These are phyloP conservation scores for Clarias pachynema DNA, from an alignment of 2,797 vertebrate genomes.

Conservation along the genomic window DNA sequence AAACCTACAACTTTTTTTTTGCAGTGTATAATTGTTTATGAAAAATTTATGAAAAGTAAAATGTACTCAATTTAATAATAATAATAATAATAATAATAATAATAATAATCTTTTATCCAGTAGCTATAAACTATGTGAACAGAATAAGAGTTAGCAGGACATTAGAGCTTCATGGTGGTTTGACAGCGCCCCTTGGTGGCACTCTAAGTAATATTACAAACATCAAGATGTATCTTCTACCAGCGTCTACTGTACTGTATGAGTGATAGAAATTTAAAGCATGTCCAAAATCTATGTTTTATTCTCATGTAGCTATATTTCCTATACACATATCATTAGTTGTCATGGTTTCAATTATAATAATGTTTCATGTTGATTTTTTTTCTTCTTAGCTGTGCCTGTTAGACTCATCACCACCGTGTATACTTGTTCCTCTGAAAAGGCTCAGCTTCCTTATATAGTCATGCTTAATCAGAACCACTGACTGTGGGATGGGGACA, in stretches of 20 bases:
- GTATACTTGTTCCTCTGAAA: neutral
- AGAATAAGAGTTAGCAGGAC: neutral
- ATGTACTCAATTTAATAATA: no score
- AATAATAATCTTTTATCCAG: neutral
- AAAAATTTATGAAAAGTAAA: neutral
- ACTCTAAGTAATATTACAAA: neutral
- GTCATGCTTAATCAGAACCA: constrained; percentile 41
- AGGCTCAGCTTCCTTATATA: constrained; percentile 46
- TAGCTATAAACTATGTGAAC: neutral
- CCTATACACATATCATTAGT: neutral
- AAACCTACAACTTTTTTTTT: neutral
- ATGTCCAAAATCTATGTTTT: no score
- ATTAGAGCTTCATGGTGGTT: neutral
- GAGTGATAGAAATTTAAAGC: no score
- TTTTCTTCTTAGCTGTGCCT: neutral
- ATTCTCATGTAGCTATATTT: neutral
- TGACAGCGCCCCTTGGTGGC: neutral
- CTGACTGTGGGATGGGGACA: constrained; percentile 15
- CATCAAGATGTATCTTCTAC: neutral
- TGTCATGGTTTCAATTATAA: neutral
- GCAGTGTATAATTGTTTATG: neutral
- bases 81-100: no score
- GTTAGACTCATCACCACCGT: neutral
- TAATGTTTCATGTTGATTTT: neutral
- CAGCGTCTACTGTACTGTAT: no score